Percentiles rank a stretch among this genome's conserved stretches.
These are phyloP conservation scores for Oncorhynchus tshawytscha DNA, from an alignment of 2,113 vertebrate species.

Conservation along the genomic window DNA sequence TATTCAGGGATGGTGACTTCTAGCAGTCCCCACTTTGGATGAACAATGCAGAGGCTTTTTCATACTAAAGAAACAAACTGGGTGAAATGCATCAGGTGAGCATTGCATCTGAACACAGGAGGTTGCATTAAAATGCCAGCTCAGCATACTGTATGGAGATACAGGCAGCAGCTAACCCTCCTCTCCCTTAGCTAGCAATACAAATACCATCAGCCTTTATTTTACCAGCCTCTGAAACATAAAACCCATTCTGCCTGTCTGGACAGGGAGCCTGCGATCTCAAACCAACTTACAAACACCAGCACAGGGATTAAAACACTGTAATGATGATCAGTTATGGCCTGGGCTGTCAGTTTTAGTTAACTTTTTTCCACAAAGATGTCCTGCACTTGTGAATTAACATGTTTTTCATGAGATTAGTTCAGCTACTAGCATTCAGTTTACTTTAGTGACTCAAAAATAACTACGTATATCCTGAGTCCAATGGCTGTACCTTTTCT, in stretches of 20 bases:
- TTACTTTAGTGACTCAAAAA: constrained; percentile 48
- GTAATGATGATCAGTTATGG: constrained; percentile 22
- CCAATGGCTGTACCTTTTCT: constrained; percentile 55
- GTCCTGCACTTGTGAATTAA: constrained; percentile 56
- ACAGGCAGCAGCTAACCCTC: constrained; percentile 28
- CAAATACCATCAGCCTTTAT: constrained; percentile 26
- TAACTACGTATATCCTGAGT: constrained; percentile 17
- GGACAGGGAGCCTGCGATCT: constrained; percentile 45
- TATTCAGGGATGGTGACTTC: background rate
- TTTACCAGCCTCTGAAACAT: background rate
- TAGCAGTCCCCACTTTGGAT: constrained; percentile 2
- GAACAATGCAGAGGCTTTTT: constrained; percentile 3
- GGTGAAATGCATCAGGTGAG: constrained; percentile 9
- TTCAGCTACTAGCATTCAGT: constrained; percentile 53
- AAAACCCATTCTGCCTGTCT: constrained; percentile 15
- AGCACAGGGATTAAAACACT: constrained; percentile 65
- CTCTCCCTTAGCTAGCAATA: constrained; percentile 60
- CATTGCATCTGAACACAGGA: constrained; percentile 3
- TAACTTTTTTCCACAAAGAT: constrained; percentile 41
- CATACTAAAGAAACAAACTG: background rate
- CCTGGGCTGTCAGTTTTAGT: constrained; percentile 45
- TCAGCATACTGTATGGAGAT: constrained; percentile 11
- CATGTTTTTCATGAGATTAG: constrained; percentile 57
- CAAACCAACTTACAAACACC: constrained; percentile 68
- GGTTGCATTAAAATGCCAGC: constrained; percentile 36